These are phyloP conservation scores for Rhea americana DNA, from an alignment of 2,113 vertebrate species.

Conservation along the genomic window DNA sequence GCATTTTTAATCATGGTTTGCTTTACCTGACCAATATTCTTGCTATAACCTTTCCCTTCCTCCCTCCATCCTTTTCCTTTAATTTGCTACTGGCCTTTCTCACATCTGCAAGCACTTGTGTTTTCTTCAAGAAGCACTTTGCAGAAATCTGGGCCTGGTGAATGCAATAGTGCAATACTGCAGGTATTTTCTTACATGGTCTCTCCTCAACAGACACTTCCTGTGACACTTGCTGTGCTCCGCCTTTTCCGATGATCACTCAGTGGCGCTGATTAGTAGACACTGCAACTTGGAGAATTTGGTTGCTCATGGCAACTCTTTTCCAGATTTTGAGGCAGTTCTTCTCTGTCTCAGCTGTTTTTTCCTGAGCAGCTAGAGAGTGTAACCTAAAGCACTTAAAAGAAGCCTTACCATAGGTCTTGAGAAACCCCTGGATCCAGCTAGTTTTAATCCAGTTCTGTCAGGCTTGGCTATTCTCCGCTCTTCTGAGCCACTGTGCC, in stretches of 20 bases:
- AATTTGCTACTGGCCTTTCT: background rate
- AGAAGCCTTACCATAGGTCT: background rate
- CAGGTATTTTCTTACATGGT: background rate
- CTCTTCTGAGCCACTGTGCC: constrained; percentile 18
- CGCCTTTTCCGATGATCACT: background rate
- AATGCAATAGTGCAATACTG: background rate
- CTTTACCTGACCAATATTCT: background rate
- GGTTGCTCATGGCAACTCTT: background rate
- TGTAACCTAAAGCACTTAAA: background rate
- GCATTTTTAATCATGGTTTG: background rate
- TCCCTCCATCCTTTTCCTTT: background rate
- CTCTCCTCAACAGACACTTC: background rate
- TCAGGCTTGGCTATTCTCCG: constrained; percentile 13
- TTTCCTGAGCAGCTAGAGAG: background rate
- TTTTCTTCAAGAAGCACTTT: background rate
- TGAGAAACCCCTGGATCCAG: background rate
- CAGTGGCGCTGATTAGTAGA: background rate
- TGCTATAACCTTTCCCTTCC: background rate
- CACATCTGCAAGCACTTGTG: background rate
- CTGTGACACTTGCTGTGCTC: background rate
- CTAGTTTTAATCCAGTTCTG: constrained; percentile 43
- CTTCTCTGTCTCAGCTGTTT: background rate
- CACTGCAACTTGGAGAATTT: background rate
- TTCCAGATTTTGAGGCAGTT: background rate
- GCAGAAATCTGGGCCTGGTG: background rate